Evolutionary conservation across 2,888 invertebrate genomes (phyloP).

Genomic region (Melanophora roralis): DNA sequence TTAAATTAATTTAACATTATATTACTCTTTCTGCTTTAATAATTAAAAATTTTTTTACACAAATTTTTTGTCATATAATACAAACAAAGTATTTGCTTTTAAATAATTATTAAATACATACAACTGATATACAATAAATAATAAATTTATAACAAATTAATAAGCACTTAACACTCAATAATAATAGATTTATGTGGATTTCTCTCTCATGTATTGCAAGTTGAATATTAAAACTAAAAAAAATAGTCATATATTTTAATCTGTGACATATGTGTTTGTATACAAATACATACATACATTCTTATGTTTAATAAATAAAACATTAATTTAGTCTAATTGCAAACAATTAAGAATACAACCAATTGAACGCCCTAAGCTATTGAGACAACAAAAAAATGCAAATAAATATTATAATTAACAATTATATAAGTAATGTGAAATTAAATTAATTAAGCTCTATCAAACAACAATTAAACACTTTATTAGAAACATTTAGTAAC

Average conservation of each 20-base stretch:
- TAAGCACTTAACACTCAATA: conserved; percentile 30
- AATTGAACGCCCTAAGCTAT: conserved; percentile 5
- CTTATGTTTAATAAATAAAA: conserved; percentile 14
- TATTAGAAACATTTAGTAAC: conserved; percentile 4
- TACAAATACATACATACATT: background rate
- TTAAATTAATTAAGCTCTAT: background rate
- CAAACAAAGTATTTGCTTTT: too few species aligned
- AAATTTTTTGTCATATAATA: too few species aligned
- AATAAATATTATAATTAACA: conserved; percentile 36
- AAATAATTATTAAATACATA: too few species aligned
- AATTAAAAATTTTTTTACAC: too few species aligned
- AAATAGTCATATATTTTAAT: conserved; percentile 16
- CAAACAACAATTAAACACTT: background rate
- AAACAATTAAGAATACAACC: conserved; percentile 23
- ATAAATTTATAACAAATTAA: conserved; percentile 37
- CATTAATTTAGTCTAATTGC: conserved; percentile 46
- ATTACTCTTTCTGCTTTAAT: too few species aligned
- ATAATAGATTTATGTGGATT: conserved; percentile 18
- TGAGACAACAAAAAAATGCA: background rate
- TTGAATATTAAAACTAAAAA: background rate
- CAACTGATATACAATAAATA: background rate
- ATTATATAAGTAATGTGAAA: conserved; percentile 3
- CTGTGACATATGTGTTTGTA: conserved; percentile 27
- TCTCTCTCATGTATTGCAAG: background rate
- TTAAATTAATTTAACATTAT: too few species aligned